Percentiles rank a stretch among this genome's conserved stretches.
phyloP scores from a whole-genome alignment of 2,888 invertebrate genomes.

The Mythimna impura region DNA sequence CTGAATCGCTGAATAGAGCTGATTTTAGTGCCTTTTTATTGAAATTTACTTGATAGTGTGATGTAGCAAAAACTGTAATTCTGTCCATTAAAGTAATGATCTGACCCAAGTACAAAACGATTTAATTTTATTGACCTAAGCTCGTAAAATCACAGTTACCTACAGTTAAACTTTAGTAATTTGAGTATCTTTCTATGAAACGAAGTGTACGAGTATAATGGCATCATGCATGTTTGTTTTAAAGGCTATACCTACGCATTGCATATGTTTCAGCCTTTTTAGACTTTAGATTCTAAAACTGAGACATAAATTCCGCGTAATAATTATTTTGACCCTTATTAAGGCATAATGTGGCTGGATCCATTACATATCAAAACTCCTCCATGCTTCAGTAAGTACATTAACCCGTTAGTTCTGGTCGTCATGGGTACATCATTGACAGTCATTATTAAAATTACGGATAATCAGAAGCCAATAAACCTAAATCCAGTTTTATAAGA shows the following conservation, averaged over 20 bases:
- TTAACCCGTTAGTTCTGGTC: too few relatives aligned
- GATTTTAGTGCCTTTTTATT: slow-evolving; percentile 52
- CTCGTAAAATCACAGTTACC: not conserved
- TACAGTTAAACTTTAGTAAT: not conserved
- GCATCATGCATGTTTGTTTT: not conserved
- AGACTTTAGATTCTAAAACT: not conserved
- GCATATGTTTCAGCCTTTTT: not conserved
- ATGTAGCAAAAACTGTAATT: slow-evolving; percentile 12
- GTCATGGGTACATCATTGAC: too few relatives aligned
- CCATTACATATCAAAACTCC: not conserved
- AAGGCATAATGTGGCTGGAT: too few relatives aligned
- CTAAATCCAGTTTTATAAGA: too few relatives aligned
- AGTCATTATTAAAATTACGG: too few relatives aligned
- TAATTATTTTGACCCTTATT: too few relatives aligned
- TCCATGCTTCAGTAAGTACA: too few relatives aligned
- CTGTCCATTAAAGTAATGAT: slow-evolving; percentile 9
- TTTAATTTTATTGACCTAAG: slow-evolving; percentile 5
- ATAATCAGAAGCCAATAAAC: too few relatives aligned
- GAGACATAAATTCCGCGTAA: too few relatives aligned
- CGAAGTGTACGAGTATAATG: not conserved
- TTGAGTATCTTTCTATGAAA: slow-evolving; percentile 3
- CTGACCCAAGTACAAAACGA: not conserved
- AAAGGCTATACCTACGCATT: not conserved
- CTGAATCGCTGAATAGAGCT: slow-evolving; percentile 28
- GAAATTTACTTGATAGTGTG: slow-evolving; percentile 30